Base-by-base conservation (phyloP, 1,140 invertebrate genomes). In the Coelopa frigida region DNA sequence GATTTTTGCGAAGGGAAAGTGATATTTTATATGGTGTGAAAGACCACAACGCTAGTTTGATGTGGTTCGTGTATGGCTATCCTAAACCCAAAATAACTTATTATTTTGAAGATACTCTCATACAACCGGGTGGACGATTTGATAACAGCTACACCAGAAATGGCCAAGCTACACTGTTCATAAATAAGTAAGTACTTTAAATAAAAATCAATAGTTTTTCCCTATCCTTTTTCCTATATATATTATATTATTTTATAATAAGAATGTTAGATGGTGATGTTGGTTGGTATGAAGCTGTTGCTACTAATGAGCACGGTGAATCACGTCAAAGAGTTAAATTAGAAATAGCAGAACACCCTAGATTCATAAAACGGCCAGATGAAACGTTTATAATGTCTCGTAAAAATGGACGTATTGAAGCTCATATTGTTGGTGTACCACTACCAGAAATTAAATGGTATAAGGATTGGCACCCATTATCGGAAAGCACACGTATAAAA, bases 401-500 rank as follows among this genome's bases (percentile, higher is more conserved):
- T 33, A 80, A 82, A 44, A 79, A 76, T 37, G 86, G 82, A 4
- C 76, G 81, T 37, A 73, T 98, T 23, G 84, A 87, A 60, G 94
- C 93, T 32, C 77, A 86, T 39, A 81, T 98, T 32, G 83, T 82
- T 21, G 95, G 94, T 10, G 81, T 90, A 44, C 95, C 95, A 1
- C 84, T 85, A 57, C 94, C 95, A 1, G 89, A 93, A 51, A 81
- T 99, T n/a, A 94, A 90, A 64, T 97, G 91, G 89, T 95, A 87
- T 72, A 97, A 95, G 72, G 92, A 97, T 67, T 96, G 92, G 91
- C 85, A 89, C 60, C 91, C 89, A 3, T 62, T 96, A 5, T 81
- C 86, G 2, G 70, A 85, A 3, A 87, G 87, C 1, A 76, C 78
- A 5, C 80, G 90, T 55, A 81, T 89, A 17, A 91, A 89, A 76